These are phyloP conservation scores for Micrasema minimum DNA, from an alignment of 1,140 invertebrate species.

Conservation along the genomic window DNA sequence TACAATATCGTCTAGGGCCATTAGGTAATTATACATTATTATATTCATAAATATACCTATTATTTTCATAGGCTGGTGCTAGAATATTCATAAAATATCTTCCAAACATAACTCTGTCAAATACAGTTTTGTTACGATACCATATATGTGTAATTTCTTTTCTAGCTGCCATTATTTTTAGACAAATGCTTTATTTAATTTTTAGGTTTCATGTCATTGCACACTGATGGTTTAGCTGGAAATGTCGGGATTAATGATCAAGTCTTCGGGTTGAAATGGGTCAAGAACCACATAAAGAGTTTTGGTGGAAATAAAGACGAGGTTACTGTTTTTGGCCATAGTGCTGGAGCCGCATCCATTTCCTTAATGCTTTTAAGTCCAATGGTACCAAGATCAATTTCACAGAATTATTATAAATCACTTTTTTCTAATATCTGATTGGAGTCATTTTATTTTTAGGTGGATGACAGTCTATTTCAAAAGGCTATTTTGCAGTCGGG, in stretches of 20 bases:
- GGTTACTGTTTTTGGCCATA: conserved; percentile 51
- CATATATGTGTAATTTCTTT: no score
- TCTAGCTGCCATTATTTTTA: no score
- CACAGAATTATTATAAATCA: background rate
- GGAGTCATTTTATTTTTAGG: conserved; percentile 32
- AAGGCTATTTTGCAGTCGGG: conserved; percentile 45
- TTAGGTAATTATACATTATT: conserved; percentile 23
- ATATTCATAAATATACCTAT: background rate
- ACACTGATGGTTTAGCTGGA: conserved; percentile 44
- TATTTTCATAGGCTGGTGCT: no score
- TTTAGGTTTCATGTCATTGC: conserved; percentile 42
- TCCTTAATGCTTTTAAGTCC: conserved; percentile 49
- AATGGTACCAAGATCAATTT: conserved; percentile 14
- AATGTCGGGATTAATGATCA: conserved; percentile 53
- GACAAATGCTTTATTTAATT: no score
- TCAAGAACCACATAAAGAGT: conserved; percentile 49
- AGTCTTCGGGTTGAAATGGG: conserved; percentile 49
- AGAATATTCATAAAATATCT: background rate
- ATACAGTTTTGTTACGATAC: no score
- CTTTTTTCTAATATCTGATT: no score
- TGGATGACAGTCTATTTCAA: conserved; percentile 44
- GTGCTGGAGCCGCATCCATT: conserved; percentile 52
- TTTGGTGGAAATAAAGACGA: conserved; percentile 52
- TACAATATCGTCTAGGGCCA: conserved; percentile 42
- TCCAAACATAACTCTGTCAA: no score